Percentiles rank a stretch among this genome's conserved stretches.
These are phyloP conservation scores for Penelope pileata DNA, from an alignment of 2,113 vertebrate species.

Conservation along the genomic window DNA sequence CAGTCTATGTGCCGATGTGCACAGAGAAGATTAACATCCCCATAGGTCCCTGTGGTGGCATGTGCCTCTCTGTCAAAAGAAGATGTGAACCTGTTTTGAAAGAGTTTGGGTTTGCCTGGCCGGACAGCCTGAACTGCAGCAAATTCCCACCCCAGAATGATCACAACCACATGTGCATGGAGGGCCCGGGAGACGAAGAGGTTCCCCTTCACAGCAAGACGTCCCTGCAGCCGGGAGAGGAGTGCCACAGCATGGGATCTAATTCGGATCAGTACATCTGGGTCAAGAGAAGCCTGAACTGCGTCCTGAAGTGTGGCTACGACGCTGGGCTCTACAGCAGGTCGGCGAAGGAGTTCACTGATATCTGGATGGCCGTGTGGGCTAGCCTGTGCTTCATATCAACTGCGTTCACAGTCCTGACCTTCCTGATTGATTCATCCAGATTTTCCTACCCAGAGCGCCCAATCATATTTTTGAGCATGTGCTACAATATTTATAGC, in stretches of 20 bases:
- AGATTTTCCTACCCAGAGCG: conserved; percentile 97
- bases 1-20: conserved; percentile 98
- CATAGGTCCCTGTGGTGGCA: conserved; percentile 96
- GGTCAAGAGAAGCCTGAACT: conserved; percentile 92
- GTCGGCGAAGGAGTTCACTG: conserved; percentile 93
- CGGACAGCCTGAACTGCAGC: conserved; percentile 95
- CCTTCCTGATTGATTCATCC: conserved; percentile 95
- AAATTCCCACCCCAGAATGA: conserved; percentile 97
- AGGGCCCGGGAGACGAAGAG: conserved; percentile 94
- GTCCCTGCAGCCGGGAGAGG: conserved; percentile 86
- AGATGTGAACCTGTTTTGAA: conserved; percentile 94
- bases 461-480: conserved; percentile 98
- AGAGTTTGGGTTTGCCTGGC: conserved; percentile 97
- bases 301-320: conserved; percentile 93
- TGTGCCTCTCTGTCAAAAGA: conserved; percentile 95
- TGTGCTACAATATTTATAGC: conserved; percentile 99
- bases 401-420: conserved; percentile 95
- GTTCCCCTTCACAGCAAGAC: conserved; percentile 84
- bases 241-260: conserved; percentile 87
- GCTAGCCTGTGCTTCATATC: conserved; percentile 97
- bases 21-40: conserved; percentile 98
- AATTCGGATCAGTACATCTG: conserved; percentile 92
- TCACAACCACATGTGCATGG: conserved; percentile 99
- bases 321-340: conserved; percentile 93
- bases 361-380: conserved; percentile 99